Percentiles rank a stretch among this genome's conserved stretches.
Evolutionary conservation across 2,888 invertebrate genomes (phyloP).

Genomic region (Epinotia ramella): DNA sequence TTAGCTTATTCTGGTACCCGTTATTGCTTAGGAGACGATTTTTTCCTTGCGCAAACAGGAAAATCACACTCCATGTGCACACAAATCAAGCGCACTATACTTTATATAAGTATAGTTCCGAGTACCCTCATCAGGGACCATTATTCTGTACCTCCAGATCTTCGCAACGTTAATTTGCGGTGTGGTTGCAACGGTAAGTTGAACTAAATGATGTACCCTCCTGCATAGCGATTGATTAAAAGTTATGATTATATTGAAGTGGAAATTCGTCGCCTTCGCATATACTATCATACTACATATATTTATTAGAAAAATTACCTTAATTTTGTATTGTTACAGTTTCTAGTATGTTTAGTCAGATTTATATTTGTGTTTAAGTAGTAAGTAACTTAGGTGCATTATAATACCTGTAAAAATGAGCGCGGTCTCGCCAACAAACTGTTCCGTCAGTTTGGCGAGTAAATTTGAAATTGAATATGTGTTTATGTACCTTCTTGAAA

Average conservation of each 20-base stretch:
- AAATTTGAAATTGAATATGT: too few relatives aligned
- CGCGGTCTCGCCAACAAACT: too few relatives aligned
- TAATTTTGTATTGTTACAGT: too few relatives aligned
- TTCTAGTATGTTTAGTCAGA: too few relatives aligned
- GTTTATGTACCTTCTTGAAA: too few relatives aligned
- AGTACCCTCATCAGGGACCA: not conserved
- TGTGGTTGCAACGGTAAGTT: slow-evolving; percentile 11
- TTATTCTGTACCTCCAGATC: not conserved
- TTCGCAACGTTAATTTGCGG: slow-evolving; percentile 1
- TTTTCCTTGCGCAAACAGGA: not conserved
- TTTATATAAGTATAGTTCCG: not conserved
- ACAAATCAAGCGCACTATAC: not conserved
- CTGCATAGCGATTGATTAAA: not conserved
- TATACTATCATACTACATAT: too few relatives aligned
- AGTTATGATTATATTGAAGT: not conserved
- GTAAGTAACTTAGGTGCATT: too few relatives aligned
- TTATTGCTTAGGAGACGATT: not conserved
- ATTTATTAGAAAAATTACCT: too few relatives aligned
- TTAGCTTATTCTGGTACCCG: not conserved
- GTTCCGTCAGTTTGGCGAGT: too few relatives aligned
- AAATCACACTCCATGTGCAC: not conserved
- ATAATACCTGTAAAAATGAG: too few relatives aligned
- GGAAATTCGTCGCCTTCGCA: too few relatives aligned
- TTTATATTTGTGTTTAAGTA: too few relatives aligned
- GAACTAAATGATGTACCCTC: not conserved